These are phyloP conservation scores for Zele albiditarsus DNA, from an alignment of 2,888 invertebrate species.

Conservation along the genomic window DNA sequence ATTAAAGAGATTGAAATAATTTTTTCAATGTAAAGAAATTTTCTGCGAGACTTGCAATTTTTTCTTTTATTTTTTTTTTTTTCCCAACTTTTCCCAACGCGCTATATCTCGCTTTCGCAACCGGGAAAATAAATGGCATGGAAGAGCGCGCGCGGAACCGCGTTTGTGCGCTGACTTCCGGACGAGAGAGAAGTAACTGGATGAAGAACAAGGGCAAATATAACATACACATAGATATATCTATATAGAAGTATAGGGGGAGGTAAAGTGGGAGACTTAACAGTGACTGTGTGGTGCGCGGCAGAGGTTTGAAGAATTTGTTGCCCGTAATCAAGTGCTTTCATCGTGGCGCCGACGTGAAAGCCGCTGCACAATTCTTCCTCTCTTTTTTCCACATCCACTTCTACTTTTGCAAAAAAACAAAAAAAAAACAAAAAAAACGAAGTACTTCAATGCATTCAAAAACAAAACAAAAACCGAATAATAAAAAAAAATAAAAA, in stretches of 20 bases:
- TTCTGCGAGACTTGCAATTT: conserved; percentile 9
- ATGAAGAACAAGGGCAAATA: conserved; percentile 6
- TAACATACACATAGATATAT: not conserved
- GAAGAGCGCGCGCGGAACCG: conserved; percentile 34
- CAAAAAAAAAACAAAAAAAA: not conserved
- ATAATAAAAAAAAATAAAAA: conserved; percentile 30
- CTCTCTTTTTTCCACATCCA: not conserved
- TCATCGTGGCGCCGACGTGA: conserved; percentile 24
- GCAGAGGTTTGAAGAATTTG: conserved; percentile 26
- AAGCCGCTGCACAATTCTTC: not conserved
- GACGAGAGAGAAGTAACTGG: conserved; percentile 3
- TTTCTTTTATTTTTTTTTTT: not conserved
- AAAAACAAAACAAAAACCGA: conserved; percentile 35
- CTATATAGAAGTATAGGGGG: not conserved
- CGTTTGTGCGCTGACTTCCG: conserved; percentile 43
- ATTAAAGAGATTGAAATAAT: conserved; percentile 1
- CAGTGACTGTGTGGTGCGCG: not conserved
- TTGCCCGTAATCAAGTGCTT: conserved; percentile 34
- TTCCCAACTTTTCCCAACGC: not conserved
- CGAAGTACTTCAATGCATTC: conserved; percentile 30
- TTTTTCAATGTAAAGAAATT: not conserved
- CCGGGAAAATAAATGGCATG: conserved; percentile 37
- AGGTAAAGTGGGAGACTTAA: not conserved
- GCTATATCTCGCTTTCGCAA: conserved; percentile 9
- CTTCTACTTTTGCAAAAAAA: not conserved